Conservation (phyloP, 2,113 vertebrate species). For the Guaruba guarouba region DNA sequence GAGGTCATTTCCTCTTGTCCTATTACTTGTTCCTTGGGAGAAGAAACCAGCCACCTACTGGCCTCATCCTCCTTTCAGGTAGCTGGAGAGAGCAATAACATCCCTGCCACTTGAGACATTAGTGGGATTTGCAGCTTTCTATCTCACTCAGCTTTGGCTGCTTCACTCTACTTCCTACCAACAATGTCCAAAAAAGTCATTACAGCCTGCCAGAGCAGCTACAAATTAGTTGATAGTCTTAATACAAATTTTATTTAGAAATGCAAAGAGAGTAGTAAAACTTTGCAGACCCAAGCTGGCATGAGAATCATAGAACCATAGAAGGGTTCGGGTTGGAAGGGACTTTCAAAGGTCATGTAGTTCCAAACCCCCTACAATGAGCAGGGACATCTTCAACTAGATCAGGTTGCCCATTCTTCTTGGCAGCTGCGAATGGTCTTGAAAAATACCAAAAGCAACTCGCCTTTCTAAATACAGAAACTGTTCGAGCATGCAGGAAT, state of each 20-base stretch:
- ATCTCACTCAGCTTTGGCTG: background rate
- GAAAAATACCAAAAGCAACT: background rate
- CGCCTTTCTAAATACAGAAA: background rate
- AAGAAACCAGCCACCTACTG: background rate
- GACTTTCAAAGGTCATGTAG: background rate
- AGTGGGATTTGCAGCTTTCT: background rate
- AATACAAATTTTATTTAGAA: background rate
- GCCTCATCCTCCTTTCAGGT: background rate
- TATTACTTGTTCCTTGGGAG: background rate
- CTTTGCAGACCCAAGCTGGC: background rate
- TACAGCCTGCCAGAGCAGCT: background rate
- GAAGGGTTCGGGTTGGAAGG: background rate
- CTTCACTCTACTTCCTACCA: background rate
- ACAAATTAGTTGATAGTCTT: conserved; percentile 3
- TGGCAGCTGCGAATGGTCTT: background rate
- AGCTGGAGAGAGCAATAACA: background rate
- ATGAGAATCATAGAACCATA: background rate
- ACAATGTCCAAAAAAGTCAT: background rate
- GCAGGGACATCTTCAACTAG: background rate
- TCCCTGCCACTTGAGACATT: background rate
- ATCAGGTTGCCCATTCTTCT: background rate
- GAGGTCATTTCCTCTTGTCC: background rate
- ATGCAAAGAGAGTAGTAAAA: background rate
- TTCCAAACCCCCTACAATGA: background rate
- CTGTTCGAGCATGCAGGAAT: background rate